Evolutionary conservation across 2,888 invertebrate species (phyloP), one percentile per base, ranked within the genome.

Genomic region (Myathropa florea): DNA sequence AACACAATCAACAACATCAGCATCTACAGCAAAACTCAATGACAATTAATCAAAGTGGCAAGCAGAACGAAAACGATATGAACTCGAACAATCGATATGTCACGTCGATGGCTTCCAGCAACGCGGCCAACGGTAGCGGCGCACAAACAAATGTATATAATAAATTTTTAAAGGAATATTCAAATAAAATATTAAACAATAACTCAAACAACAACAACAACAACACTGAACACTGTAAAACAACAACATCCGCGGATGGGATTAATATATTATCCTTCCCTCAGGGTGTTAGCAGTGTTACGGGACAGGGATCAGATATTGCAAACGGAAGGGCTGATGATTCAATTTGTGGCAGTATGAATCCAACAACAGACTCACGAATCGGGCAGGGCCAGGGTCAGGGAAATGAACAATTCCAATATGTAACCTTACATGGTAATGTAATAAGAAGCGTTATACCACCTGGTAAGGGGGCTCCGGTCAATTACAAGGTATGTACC

Each of bases 391-490:
- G 9, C 59, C 30, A 30, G 33, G 68, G 76, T 60, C 82, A 55
- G 78, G 89, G 89, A 60, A 90, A 91, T 80, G 92, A 92, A 81
- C 91, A 91, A 33, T 93, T 93, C 80, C 91, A 91, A 88, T 93
- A 93, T 88, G 91, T 92, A 71, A 93, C 93, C 75, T 88, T 92
- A 65, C 91, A 92, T 81, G 93, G 93, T 87, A 92, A 92, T 88
- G 91, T 93, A 83, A 93, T 93, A 87, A 91, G 92, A 88, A 93
- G 93, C 88, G 93, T 93, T 86, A 90, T 91, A 88, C 91, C 93
- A 82, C 92, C 93, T 83, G 93, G 93, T 90, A 93, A 93, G 91
- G 92, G 93, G 70, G 89, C 89, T 24, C 89, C 89, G 83, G 83
- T 89, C 88, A 91, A 88, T 88, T 92, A 92, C 83, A 91, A 91